Evolutionary conservation across 1,140 invertebrate species (phyloP).

Genomic region (Wiebesia pumilae): DNA sequence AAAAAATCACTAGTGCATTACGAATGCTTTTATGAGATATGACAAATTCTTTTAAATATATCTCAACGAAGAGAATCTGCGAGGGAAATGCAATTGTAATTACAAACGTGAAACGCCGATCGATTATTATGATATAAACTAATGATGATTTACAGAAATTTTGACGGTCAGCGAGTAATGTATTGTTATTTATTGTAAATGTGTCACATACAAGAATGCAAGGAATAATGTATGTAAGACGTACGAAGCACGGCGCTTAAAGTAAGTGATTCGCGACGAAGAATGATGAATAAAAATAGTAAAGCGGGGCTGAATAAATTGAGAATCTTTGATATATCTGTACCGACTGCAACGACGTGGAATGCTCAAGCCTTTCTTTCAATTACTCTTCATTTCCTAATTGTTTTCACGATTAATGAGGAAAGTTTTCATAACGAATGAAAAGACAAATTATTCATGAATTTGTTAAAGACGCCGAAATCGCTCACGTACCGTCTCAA

Average conservation of each 20-base stretch:
- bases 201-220: constrained; percentile 70
- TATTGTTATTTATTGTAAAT: constrained; percentile 73
- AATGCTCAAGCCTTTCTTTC: constrained; percentile 59
- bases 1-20: constrained; percentile 42
- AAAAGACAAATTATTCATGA: not conserved
- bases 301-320: constrained; percentile 60
- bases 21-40: not conserved
- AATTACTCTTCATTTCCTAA: not conserved
- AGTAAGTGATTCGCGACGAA: constrained; percentile 10
- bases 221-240: constrained; percentile 54
- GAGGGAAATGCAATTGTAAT: not conserved
- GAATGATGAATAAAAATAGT: constrained; percentile 36
- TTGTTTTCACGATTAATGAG: not conserved
- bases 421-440: not conserved
- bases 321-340: constrained; percentile 69
- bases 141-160: constrained; percentile 10
- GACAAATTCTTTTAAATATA: constrained; percentile 9
- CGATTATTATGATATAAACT: not conserved
- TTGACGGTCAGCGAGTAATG: constrained; percentile 65
- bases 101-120: constrained; percentile 24
- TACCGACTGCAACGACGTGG: constrained; percentile 67
- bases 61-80: not conserved
- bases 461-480: not conserved
- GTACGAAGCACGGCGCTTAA: not conserved
- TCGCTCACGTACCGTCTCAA: constrained; percentile 16